phyloP scores from a whole-genome alignment of 2,888 invertebrate genomes.

The Mycalesis mineus region DNA sequence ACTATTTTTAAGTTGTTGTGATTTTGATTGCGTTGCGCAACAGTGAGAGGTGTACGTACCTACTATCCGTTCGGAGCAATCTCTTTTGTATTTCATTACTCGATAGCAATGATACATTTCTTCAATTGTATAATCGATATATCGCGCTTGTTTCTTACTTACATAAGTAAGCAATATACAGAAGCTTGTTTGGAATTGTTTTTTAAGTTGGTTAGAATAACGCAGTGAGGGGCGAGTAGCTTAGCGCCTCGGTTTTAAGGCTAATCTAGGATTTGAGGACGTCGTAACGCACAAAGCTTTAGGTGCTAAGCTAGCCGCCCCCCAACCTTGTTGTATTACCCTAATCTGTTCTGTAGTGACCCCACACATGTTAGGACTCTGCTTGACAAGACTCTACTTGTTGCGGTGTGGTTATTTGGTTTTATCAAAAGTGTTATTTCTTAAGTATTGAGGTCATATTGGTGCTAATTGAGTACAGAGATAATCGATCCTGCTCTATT shows the following conservation, averaged over 20 bases:
- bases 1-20: constrained; percentile 45
- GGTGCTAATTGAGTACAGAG: no score
- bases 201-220: background rate
- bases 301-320: constrained; percentile 5
- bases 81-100: constrained; percentile 17
- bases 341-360: background rate
- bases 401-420: no score
- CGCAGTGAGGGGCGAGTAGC: background rate
- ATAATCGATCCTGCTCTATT: no score
- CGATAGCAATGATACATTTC: constrained; percentile 9
- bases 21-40: constrained; percentile 41
- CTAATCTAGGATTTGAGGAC: background rate
- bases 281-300: constrained; percentile 17
- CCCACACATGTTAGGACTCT: no score
- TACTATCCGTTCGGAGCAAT: constrained; percentile 17
- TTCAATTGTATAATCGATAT: constrained; percentile 14
- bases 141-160: constrained; percentile 24
- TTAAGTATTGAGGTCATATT: no score
- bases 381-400: no score
- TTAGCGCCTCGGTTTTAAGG: constrained; percentile 1
- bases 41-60: constrained; percentile 28
- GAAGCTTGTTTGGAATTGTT: constrained; percentile 1
- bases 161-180: constrained; percentile 12
- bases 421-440: no score
- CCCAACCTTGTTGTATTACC: background rate